Evolutionary conservation across 2,113 vertebrate species (phyloP), one percentile per base, ranked within the genome.

Genomic region (Chascanopsetta lugubris): DNA sequence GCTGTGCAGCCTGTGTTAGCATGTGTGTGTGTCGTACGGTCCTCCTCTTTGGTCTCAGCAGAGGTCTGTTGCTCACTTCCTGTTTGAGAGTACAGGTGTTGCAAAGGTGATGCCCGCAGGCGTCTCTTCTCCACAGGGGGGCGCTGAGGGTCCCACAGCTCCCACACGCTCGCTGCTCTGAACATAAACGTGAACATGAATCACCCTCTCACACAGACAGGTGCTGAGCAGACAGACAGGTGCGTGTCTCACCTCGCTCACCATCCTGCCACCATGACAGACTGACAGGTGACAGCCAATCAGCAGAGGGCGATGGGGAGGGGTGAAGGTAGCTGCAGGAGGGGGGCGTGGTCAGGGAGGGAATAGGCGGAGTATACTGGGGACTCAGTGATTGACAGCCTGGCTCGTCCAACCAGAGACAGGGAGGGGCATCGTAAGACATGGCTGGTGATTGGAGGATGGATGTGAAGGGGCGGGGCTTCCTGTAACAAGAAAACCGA

Each of bases 41-140:
- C 73, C 92, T 94, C 49, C 92, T 95, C 85, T 94, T 95, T 4
- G 93, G 92, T 13, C 91, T 85, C 67, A 95, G 94, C 75, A 96
- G 93, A 0, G 94, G 94, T 42, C 89, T 75, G 75, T 95, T 94
- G 7, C 91, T 90, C 89, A 89, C 91, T 18, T 46, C 25, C 46
- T 71, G 53, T 12, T 42, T 12, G 8, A 47, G 2, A 55, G 93
- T 93, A 29, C 95, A 96, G 82, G 88, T 92, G 6, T 94, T 92
- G 48, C 95, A 96, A 43, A 95, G 90, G 80, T 95, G 93, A 81
- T 89, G 90, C 6, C 94, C 94, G 0, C 92, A 90, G 7, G 92
- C 79, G 27, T 94, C 93, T 6, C 93, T 89, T 27, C 92, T 92
- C 95, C 95, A 96, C 65, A 96, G 72, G 3, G 94, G 90, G 32